Percentiles rank a stretch among this genome's conserved stretches.
phyloP scores from a whole-genome alignment of 2,797 vertebrate species.

The Geotria australis region DNA sequence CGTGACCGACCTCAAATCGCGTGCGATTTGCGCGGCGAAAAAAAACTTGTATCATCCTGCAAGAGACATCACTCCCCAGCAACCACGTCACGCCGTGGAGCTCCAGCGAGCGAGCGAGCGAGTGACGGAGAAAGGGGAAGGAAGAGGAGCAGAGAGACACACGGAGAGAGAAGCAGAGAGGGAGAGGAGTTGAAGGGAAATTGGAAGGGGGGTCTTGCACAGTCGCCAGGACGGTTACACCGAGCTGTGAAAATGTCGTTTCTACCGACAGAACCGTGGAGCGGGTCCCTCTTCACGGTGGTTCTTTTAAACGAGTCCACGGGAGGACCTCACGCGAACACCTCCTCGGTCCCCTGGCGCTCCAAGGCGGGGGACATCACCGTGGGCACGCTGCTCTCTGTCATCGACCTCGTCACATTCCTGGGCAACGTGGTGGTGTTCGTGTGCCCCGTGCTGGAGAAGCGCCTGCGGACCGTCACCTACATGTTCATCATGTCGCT shows the following conservation, averaged over 20 bases:
- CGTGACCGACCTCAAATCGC: too few species aligned
- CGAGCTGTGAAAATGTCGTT: too few species aligned
- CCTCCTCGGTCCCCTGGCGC: conserved; percentile 6
- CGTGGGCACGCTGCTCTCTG: conserved; percentile 8
- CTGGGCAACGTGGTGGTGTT: conserved; percentile 13
- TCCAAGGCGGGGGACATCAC: conserved; percentile 7
- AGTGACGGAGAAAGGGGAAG: background rate
- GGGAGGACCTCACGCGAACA: conserved; percentile 8
- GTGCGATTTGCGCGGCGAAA: background rate
- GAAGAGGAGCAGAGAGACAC: background rate
- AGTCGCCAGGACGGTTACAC: too few species aligned
- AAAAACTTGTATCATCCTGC: background rate
- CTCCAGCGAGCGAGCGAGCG: background rate
- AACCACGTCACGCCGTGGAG: background rate
- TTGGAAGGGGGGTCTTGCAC: background rate
- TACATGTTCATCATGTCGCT: conserved; percentile 22
- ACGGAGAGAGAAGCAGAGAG: background rate
- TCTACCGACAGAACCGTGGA: too few species aligned
- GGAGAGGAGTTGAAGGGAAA: background rate
- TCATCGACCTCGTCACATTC: conserved; percentile 12
- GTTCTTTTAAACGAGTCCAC: background rate
- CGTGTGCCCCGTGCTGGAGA: conserved; percentile 13
- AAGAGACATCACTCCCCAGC: background rate
- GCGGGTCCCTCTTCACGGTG: too few species aligned
- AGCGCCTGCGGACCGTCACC: conserved; percentile 12